Evolutionary conservation across 1,140 invertebrate species (phyloP), one percentile per base, ranked within the genome.

Genomic region (Sinella curviseta): DNA sequence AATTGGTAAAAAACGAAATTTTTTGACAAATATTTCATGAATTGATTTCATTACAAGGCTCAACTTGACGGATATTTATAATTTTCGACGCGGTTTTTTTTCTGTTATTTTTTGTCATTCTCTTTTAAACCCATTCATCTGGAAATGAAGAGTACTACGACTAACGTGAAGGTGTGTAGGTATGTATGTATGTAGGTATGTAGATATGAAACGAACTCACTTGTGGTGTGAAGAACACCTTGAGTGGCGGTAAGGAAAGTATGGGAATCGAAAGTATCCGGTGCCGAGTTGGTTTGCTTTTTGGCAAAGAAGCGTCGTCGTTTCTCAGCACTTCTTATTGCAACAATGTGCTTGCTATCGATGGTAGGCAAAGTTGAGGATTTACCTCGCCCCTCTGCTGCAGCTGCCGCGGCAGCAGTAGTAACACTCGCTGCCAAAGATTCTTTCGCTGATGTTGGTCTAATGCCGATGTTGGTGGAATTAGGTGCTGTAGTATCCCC

Each of bases 241-340:
- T 67, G 28, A 4, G 78, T 73, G 39, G 73, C 24, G 35, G 70
- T 74, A 54, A 77, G 70, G 30, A 74, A 78, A 76, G 74, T 34
- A 57, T 74, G 76, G 28, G 74, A 74, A 28, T 39, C 60, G 70
- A 65, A 87, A 24, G 87, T 88, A 79, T 88, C 87, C 1, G 88
- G 88, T 0, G 88, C 88, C 4, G 88, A 89, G 73, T 87, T 87
- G 28, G 88, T 88, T 74, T 88, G 86, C 77, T 88, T 88, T 31
- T 86, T 80, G n/a, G 86, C 80, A 77, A 88, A 87, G 76, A 86
- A 86, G 3, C 84, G 75, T 54, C 84, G 77, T 28, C 86, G 81
- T 78, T 86, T 85, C 57, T 87, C 86, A 0, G 85, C 85, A 55
- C 77, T 82, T n/a, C 55, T 85, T 60, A 78, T 48, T 36, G 80